Percentiles rank a stretch among this genome's conserved stretches.
Conservation (phyloP, 2,797 vertebrate species). For the Catharus ustulatus region DNA sequence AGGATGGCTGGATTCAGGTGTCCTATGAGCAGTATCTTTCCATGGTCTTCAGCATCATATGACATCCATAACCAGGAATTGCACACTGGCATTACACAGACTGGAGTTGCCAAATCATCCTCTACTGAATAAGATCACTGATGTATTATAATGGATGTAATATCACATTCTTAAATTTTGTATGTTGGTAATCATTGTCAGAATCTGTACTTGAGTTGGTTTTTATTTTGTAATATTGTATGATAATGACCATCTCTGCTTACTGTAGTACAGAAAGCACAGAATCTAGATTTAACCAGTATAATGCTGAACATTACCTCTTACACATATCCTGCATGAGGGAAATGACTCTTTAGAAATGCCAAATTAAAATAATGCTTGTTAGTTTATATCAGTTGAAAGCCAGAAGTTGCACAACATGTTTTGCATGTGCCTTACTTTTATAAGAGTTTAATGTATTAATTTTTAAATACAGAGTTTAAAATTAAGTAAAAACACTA, state of each 20-base stretch:
- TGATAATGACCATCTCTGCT: neutral
- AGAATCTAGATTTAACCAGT: constrained; percentile 15
- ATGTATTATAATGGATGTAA: constrained; percentile 42
- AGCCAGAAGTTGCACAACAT: constrained; percentile 65
- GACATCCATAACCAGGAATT: neutral
- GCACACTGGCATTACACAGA: neutral
- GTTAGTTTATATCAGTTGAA: constrained; percentile 44
- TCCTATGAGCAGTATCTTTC: constrained; percentile 98
- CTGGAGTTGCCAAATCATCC: constrained; percentile 71
- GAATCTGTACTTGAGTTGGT: constrained; percentile 26
- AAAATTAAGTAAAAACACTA: constrained; percentile 57
- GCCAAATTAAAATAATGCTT: constrained; percentile 58
- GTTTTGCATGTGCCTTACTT: constrained; percentile 80
- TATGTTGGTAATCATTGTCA: neutral
- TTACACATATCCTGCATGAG: constrained; percentile 64
- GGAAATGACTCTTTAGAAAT: constrained; percentile 43
- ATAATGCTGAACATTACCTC: constrained; percentile 21
- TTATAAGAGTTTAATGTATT: constrained; percentile 64
- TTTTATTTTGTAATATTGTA: constrained; percentile 7
- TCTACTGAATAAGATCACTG: neutral
- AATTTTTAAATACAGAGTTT: constrained; percentile 60
- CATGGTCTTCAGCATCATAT: constrained; percentile 98
- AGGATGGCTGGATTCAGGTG: constrained; percentile 98
- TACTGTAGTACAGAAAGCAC: constrained; percentile 21
- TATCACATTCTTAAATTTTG: constrained; percentile 31